A percentile compares a stretch with the other conserved stretches of the same genome.
phyloP scores from a whole-genome alignment of 2,888 invertebrate genomes.

The Julus scanicus region DNA sequence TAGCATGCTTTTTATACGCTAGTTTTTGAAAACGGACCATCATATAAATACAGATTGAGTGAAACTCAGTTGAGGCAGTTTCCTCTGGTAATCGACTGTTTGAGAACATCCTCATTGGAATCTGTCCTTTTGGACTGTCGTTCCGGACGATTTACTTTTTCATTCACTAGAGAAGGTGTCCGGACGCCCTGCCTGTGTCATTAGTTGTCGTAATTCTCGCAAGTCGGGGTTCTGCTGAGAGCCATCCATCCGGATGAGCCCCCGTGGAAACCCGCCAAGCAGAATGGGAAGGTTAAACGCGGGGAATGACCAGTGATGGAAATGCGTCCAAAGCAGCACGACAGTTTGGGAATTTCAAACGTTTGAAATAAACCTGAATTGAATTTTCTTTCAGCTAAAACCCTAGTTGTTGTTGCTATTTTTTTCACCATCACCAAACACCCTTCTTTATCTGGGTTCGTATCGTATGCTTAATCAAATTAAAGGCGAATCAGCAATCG shows the following conservation, averaged over 20 bases:
- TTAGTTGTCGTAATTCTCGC: background rate
- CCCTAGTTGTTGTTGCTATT: background rate
- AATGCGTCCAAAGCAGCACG: background rate
- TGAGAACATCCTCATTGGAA: background rate
- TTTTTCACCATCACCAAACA: too few species aligned
- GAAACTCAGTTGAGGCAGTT: too few species aligned
- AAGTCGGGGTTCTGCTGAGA: background rate
- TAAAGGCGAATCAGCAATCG: background rate
- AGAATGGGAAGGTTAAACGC: conserved; percentile 14
- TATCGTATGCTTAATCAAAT: too few species aligned
- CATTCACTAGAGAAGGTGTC: background rate
- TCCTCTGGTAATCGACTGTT: background rate
- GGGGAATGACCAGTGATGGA: background rate
- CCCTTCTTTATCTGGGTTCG: background rate
- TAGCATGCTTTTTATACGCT: too few species aligned
- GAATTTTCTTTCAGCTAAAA: background rate
- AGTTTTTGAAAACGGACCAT: too few species aligned
- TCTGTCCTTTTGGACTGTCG: too few species aligned
- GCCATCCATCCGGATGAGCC: conserved; percentile 31
- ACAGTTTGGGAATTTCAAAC: background rate
- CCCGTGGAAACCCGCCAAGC: background rate
- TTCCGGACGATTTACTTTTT: background rate
- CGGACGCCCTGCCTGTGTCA: background rate
- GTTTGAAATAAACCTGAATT: background rate
- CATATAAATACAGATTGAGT: too few species aligned